A percentile compares a stretch with the other conserved stretches of the same genome.
These are phyloP conservation scores for Drosophila nebulosa DNA, from an alignment of 1,140 invertebrate genomes.

Conservation along the genomic window DNA sequence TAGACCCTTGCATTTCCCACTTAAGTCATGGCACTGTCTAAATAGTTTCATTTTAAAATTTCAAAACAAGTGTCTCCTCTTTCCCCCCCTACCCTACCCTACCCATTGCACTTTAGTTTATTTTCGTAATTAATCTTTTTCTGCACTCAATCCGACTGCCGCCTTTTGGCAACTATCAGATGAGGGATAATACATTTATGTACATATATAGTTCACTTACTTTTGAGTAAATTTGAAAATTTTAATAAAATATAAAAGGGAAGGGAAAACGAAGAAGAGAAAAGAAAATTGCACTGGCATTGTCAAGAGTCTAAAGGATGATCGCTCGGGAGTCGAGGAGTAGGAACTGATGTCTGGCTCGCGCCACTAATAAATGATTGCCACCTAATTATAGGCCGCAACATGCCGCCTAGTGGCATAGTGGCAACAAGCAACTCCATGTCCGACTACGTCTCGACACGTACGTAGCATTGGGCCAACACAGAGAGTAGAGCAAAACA, in stretches of 20 bases:
- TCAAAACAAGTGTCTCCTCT: not conserved
- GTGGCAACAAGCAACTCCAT: conserved; percentile 11
- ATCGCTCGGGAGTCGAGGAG: conserved; percentile 18
- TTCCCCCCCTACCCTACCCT: not conserved
- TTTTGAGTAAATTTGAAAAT: conserved; percentile 41
- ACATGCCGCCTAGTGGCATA: conserved; percentile 37
- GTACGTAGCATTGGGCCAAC: conserved; percentile 19
- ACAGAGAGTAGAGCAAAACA: conserved; percentile 3
- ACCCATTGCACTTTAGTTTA: not conserved
- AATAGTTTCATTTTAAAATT: not conserved
- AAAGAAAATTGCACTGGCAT: conserved; percentile 33
- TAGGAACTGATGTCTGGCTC: conserved; percentile 22
- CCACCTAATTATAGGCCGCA: conserved; percentile 52
- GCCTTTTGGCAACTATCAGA: conserved; percentile 26
- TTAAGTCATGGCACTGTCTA: not conserved
- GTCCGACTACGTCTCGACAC: conserved; percentile 21
- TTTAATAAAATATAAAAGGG: conserved; percentile 6
- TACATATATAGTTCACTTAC: conserved; percentile 50
- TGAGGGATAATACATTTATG: conserved; percentile 31
- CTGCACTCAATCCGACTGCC: conserved; percentile 15
- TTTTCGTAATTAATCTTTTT: conserved; percentile 21
- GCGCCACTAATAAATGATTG: conserved; percentile 44
- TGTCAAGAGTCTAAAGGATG: not conserved
- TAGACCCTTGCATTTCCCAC: not conserved
- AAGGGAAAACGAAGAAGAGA: not conserved